Evolutionary conservation across 1,140 invertebrate species (phyloP).

Genomic region (Tribolium madens): DNA sequence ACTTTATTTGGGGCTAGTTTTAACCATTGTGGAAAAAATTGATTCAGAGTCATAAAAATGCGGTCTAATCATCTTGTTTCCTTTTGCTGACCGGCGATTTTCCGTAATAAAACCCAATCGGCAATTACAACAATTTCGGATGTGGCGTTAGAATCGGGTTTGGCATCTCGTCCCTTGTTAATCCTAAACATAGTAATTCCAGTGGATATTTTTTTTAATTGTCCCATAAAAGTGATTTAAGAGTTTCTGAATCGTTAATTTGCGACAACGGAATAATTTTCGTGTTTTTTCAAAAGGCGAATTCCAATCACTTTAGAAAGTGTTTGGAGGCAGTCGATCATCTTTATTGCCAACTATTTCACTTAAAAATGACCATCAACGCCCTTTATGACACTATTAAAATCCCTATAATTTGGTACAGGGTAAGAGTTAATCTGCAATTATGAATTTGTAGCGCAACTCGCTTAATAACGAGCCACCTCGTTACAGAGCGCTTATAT

Average conservation of each 20-base stretch:
- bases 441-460: conserved; percentile 43
- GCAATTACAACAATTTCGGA: conserved; percentile 14
- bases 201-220: conserved; percentile 30
- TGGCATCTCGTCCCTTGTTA: conserved; percentile 6
- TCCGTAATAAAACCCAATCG: not conserved
- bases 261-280: conserved; percentile 19
- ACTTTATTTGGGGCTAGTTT: no score
- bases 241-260: conserved; percentile 18
- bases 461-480: conserved; percentile 32
- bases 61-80: no score
- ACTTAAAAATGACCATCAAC: not conserved
- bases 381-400: not conserved
- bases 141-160: conserved; percentile 20
- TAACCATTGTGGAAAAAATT: no score
- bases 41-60: no score
- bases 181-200: conserved; percentile 35
- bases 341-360: conserved; percentile 47
- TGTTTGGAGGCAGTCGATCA: conserved; percentile 51
- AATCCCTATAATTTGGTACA: conserved; percentile 28
- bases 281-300: conserved; percentile 33
- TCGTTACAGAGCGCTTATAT: conserved; percentile 28
- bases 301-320: no score
- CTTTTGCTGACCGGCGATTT: not conserved
- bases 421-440: conserved; percentile 40
- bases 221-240: conserved; percentile 32